Percentiles rank a stretch among this genome's conserved stretches.
Conservation (phyloP, 2,888 invertebrate species). For the Hirtodrosophila duncani region DNA sequence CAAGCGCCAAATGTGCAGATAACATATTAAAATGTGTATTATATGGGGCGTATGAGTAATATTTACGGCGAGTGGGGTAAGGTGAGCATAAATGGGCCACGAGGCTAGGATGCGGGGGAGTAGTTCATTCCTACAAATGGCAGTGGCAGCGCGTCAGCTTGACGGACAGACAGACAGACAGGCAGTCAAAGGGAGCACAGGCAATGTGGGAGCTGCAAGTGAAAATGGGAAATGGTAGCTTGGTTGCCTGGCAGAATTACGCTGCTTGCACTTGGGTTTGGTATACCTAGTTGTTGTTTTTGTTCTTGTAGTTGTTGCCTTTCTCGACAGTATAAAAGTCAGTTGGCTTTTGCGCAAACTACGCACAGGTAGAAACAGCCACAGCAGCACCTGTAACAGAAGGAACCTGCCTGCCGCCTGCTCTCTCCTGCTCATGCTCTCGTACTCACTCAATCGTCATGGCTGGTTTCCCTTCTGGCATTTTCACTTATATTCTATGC, state of each 20-base stretch:
- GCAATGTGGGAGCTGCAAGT: slow-evolving; percentile 5
- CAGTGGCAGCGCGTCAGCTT: slow-evolving; percentile 45
- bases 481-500: no score
- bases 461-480: slow-evolving; percentile 36
- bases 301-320: slow-evolving; percentile 18
- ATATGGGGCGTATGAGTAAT: slow-evolving; percentile 39
- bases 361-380: slow-evolving; percentile 27
- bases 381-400: slow-evolving; percentile 7
- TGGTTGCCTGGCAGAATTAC: slow-evolving; percentile 33
- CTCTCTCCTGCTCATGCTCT: slow-evolving; percentile 22
- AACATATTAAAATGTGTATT: slow-evolving; percentile 61
- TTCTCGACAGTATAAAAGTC: slow-evolving; percentile 43
- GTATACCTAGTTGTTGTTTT: slow-evolving; percentile 35
- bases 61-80: slow-evolving; percentile 1
- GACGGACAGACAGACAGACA: slow-evolving; percentile 26
- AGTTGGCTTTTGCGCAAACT: no score
- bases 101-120: not conserved
- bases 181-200: not conserved
- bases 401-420: slow-evolving; percentile 11
- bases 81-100: not conserved
- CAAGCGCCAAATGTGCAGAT: slow-evolving; percentile 46
- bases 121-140: slow-evolving; percentile 45
- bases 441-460: slow-evolving; percentile 47
- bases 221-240: not conserved
- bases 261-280: no score